Evolutionary conservation across 2,888 invertebrate genomes (phyloP).

Genomic region (Lordiphosa fenestrarum): DNA sequence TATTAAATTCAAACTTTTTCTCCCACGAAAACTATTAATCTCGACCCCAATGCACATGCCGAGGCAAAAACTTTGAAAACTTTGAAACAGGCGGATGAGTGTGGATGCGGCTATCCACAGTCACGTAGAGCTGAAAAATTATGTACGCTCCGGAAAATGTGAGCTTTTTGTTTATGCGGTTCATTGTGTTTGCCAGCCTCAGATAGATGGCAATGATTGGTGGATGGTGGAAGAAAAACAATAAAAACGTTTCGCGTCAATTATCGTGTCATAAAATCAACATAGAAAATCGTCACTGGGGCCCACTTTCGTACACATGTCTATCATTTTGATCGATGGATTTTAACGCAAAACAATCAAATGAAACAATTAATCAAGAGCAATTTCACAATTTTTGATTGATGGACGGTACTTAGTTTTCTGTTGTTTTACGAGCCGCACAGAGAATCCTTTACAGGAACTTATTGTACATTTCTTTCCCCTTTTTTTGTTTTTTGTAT

Average conservation of each 20-base stretch:
- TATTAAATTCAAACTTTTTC: conserved; percentile 33
- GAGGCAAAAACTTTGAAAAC: conserved; percentile 11
- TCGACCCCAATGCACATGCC: conserved; percentile 23
- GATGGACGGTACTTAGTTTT: conserved; percentile 54
- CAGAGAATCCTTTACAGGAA: conserved; percentile 30
- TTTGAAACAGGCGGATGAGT: not conserved
- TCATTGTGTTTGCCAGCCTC: conserved; percentile 27
- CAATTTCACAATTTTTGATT: conserved; percentile 59
- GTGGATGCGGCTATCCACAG: conserved; percentile 23
- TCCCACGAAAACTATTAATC: conserved; percentile 34
- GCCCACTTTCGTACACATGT: conserved; percentile 20
- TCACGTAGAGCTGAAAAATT: conserved; percentile 37
- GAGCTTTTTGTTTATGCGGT: conserved; percentile 39
- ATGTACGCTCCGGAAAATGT: conserved; percentile 35
- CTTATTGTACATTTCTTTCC: conserved; percentile 15
- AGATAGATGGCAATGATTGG: not conserved
- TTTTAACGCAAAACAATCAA: conserved; percentile 66
- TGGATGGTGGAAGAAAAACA: conserved; percentile 35
- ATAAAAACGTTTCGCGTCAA: conserved; percentile 67
- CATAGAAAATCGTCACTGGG: conserved; percentile 38
- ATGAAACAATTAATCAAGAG: conserved; percentile 69
- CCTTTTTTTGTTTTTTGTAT: too few species aligned
- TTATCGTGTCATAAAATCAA: conserved; percentile 74
- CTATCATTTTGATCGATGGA: conserved; percentile 56
- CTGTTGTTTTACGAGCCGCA: conserved; percentile 22